Percentiles rank a stretch among this genome's conserved stretches.
These are phyloP conservation scores for Genyomyrus donnyi DNA, from an alignment of 2,113 vertebrate species.

Conservation along the genomic window DNA sequence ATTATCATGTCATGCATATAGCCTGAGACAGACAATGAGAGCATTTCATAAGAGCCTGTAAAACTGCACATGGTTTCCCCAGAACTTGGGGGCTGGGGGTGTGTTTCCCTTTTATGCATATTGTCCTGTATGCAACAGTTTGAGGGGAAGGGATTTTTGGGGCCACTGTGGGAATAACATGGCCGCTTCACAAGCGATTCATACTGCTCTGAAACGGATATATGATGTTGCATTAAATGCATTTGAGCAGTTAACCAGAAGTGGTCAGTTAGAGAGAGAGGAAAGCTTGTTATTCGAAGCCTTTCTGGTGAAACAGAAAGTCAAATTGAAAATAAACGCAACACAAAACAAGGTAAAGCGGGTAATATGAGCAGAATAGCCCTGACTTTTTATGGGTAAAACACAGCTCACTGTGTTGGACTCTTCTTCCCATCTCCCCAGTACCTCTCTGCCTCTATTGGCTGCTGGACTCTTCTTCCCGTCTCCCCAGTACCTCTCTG, in stretches of 20 bases:
- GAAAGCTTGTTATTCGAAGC: not conserved
- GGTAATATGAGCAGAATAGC: not conserved
- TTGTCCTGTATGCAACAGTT: not conserved
- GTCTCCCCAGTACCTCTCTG: not conserved
- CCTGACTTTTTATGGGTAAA: not conserved
- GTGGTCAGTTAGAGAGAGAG: not conserved
- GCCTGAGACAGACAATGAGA: not conserved
- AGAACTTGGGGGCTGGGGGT: not conserved
- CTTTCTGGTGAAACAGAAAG: not conserved
- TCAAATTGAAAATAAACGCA: not conserved
- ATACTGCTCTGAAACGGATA: conserved; percentile 72
- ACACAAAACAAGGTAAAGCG: not conserved
- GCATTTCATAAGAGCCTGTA: not conserved
- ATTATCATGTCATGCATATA: not conserved
- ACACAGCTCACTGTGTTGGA: not conserved
- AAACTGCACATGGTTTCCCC: not conserved
- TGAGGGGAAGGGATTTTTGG: not conserved
- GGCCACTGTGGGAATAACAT: not conserved
- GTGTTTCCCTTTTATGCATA: not conserved
- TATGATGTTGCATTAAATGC: not conserved
- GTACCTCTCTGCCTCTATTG: not conserved
- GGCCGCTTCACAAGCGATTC: conserved; percentile 83
- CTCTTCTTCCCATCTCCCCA: not conserved
- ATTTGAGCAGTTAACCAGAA: not conserved
- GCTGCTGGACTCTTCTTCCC: too few species aligned